A percentile compares a stretch with the other conserved stretches of the same genome.
phyloP scores from a whole-genome alignment of 2,113 vertebrate species.

The Tragelaphus scriptus region DNA sequence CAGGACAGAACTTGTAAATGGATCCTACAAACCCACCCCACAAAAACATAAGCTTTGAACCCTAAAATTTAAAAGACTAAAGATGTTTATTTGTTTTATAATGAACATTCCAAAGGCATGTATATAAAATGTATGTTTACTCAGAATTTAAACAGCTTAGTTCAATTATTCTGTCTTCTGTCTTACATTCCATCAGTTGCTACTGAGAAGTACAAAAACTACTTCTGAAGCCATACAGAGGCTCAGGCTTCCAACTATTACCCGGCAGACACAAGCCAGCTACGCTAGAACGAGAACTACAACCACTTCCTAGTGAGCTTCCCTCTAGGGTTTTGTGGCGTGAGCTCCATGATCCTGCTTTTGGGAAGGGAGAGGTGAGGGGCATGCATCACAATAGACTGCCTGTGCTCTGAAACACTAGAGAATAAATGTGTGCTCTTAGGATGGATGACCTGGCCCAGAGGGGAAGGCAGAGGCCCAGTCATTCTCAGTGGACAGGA shows the following conservation, averaged over 20 bases:
- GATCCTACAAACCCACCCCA: background rate
- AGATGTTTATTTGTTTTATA: conserved; percentile 54
- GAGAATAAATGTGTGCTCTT: background rate
- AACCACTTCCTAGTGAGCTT: background rate
- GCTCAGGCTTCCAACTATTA: background rate
- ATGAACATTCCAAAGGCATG: conserved; percentile 5
- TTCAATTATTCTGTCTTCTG: background rate
- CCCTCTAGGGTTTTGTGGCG: background rate
- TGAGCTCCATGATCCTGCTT: background rate
- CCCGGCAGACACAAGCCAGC: background rate
- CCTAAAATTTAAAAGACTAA: conserved; percentile 25
- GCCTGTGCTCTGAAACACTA: background rate
- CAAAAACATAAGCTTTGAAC: background rate
- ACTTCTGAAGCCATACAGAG: background rate
- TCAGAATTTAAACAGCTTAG: conserved; percentile 24
- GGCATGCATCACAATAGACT: background rate
- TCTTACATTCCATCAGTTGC: background rate
- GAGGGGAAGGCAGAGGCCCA: background rate
- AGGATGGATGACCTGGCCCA: too few relatives aligned
- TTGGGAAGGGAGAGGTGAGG: background rate
- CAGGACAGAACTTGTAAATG: background rate
- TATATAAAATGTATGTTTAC: background rate
- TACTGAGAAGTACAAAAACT: conserved; percentile 14
- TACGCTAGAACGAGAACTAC: background rate
- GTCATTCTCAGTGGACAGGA: background rate